A percentile compares a stretch with the other conserved stretches of the same genome.
Conservation (phyloP, 2,888 invertebrate species). For the Enchytraeus crypticus region DNA sequence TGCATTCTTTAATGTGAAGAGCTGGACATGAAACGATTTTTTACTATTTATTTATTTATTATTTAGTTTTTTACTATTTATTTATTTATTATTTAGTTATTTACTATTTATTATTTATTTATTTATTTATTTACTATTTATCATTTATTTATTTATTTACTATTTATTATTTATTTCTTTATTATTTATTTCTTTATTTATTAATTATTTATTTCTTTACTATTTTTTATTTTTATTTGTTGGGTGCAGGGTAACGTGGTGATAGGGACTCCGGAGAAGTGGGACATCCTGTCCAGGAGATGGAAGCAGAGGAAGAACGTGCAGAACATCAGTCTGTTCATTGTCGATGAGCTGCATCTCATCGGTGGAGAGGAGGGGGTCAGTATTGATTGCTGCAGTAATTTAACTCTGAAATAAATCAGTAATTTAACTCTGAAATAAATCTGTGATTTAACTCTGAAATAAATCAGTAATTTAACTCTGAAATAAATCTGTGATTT, state of each 20-base stretch:
- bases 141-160: too few relatives aligned
- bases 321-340: conserved; percentile 88
- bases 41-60: too few relatives aligned
- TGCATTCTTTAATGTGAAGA: too few relatives aligned
- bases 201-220: background rate
- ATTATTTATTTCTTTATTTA: too few relatives aligned
- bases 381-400: too few relatives aligned
- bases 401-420: too few relatives aligned
- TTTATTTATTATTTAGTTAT: too few relatives aligned
- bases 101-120: background rate
- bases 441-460: too few relatives aligned
- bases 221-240: background rate
- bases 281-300: conserved; percentile 93
- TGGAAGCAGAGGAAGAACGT: conserved; percentile 99
- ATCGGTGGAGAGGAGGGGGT: conserved; percentile 54
- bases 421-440: background rate
- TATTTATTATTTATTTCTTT: too few relatives aligned
- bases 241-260: conserved; percentile 46
- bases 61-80: too few relatives aligned
- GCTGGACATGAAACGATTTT: too few relatives aligned
- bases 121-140: background rate
- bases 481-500: too few relatives aligned
- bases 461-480: background rate
- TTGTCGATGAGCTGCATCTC: conserved; percentile 87
- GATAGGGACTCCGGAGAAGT: conserved; percentile 91